These are phyloP conservation scores for Fratercula arctica DNA, from an alignment of 2,797 vertebrate genomes.

Conservation along the genomic window DNA sequence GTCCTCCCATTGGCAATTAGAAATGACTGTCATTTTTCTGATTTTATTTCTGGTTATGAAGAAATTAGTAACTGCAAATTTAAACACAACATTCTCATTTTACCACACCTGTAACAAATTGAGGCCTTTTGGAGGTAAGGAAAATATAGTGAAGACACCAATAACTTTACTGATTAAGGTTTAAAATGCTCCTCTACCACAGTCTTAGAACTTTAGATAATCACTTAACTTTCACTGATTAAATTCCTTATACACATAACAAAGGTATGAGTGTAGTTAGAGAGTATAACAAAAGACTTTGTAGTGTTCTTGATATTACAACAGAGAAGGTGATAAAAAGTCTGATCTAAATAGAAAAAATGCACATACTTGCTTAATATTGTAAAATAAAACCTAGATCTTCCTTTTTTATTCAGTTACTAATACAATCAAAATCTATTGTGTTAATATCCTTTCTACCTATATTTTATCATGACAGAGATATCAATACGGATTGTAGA, in stretches of 20 bases:
- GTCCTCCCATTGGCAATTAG: background rate
- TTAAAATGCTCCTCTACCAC: background rate
- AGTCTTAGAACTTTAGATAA: background rate
- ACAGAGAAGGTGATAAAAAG: background rate
- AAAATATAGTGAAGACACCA: background rate
- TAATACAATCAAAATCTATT: background rate
- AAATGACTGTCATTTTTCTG: rapidly evolving
- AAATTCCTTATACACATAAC: background rate
- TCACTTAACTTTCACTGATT: background rate
- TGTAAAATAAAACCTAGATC: background rate
- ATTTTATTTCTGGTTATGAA: background rate
- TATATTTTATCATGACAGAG: background rate
- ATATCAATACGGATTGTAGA: background rate
- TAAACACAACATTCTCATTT: background rate
- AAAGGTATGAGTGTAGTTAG: background rate
- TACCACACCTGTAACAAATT: background rate
- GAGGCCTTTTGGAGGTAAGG: background rate
- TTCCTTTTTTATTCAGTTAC: background rate
- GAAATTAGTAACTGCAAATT: background rate
- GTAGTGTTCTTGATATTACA: background rate
- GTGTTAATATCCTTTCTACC: background rate
- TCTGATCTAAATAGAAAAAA: background rate
- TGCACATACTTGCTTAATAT: background rate
- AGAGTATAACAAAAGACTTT: background rate
- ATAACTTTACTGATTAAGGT: background rate